Evolutionary conservation across 2,797 vertebrate genomes (phyloP).

Genomic region (Pseudochromis fuscus): DNA sequence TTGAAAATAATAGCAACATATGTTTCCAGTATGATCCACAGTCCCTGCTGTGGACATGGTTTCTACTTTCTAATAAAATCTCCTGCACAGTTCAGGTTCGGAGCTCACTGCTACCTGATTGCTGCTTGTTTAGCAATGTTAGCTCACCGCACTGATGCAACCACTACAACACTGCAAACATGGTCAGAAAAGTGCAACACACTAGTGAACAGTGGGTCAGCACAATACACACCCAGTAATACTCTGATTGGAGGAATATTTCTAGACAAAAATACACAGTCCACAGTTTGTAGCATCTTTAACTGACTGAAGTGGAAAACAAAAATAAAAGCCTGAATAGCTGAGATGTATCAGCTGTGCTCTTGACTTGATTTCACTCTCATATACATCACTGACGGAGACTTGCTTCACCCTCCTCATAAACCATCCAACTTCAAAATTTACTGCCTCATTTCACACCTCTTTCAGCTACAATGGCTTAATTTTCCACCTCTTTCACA

Average conservation of each 20-base stretch:
- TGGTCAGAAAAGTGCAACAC: background rate
- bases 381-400: background rate
- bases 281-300: too few relatives aligned
- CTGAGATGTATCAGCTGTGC: background rate
- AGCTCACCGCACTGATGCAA: conserved; percentile 24
- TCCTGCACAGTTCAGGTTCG: conserved; percentile 5
- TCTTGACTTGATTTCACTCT: conserved; percentile 7
- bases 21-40: background rate
- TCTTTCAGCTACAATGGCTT: background rate
- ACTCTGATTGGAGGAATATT: background rate
- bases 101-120: background rate
- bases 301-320: background rate
- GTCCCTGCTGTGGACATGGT: background rate
- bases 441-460: background rate
- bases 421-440: too few relatives aligned
- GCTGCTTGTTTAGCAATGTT: conserved; percentile 5
- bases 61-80: conserved; percentile 1
- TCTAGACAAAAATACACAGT: too few relatives aligned
- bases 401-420: background rate
- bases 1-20: background rate
- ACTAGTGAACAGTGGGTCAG: background rate
- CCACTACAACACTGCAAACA: background rate
- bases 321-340: background rate
- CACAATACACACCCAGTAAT: background rate
- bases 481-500: background rate